phyloP scores from a whole-genome alignment of 1,140 invertebrate genomes.

The Adelges cooleyi region DNA sequence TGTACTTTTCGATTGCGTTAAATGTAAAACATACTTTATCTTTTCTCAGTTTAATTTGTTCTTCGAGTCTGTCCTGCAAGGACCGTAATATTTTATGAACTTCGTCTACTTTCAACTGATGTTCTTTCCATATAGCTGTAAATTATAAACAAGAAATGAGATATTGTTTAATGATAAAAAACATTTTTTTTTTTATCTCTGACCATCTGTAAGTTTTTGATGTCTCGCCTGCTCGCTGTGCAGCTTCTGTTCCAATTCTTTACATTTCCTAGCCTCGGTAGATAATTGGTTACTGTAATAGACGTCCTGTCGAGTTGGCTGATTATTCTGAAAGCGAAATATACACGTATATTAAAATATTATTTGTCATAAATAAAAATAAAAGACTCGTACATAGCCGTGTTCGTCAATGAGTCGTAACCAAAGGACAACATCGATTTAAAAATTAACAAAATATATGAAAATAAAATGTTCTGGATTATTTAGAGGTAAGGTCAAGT shows the following conservation, averaged over 20 bases:
- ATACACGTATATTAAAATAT: too few species aligned
- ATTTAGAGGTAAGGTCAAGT: too few species aligned
- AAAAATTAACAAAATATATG: too few species aligned
- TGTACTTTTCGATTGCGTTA: neutral
- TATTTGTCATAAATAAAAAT: too few species aligned
- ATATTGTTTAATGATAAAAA: too few species aligned
- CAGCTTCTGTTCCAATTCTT: conserved; percentile 2
- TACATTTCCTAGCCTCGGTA: neutral
- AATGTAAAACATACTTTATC: conserved; percentile 40
- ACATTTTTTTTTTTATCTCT: too few species aligned
- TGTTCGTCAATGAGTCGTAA: too few species aligned
- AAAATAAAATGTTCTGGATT: too few species aligned
- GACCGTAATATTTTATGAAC: conserved; percentile 46
- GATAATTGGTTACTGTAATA: neutral
- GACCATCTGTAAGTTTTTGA: conserved; percentile 41
- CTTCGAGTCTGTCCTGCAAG: conserved; percentile 48
- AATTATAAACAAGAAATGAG: too few species aligned
- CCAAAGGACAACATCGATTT: too few species aligned
- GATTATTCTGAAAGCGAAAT: too few species aligned
- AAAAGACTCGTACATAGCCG: too few species aligned
- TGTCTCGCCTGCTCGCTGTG: neutral
- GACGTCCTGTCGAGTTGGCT: neutral
- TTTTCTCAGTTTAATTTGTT: conserved; percentile 48
- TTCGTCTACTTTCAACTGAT: conserved; percentile 47
- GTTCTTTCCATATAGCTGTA: conserved; percentile 51